Evolutionary conservation across 1,140 invertebrate species (phyloP), one percentile per base, ranked within the genome.

Genomic region (Rhagoletis zephyria): DNA sequence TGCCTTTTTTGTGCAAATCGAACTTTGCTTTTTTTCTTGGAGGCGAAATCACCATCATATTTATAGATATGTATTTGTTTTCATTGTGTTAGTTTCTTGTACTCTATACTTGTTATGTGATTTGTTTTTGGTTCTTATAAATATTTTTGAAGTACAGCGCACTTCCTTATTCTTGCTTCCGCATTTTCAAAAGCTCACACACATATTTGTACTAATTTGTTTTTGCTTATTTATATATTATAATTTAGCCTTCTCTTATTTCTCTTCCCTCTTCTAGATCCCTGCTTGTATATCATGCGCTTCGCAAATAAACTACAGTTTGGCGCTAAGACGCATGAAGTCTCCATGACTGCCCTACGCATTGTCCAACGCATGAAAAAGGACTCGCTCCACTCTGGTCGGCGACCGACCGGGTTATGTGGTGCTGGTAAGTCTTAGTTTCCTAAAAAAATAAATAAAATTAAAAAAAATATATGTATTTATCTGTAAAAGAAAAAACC

Each of bases 331-430:
- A 97, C 97, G 5, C 97, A 99, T 91, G 96, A 98, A 91, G 98
- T 99, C 3, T 97, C 97, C n/a, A 97, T 96, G 94, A 99, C 98
- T 2, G 98, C 98, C 0, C 94, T 98, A 60, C 94, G 98, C 87
- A 94, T 99, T 64, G 97, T 99, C 7, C 97, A 98, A 92, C 94
- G 99, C 90, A 99, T 99, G 99, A 99, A 99, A 93, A 95, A 97
- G 90, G 99, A 99, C 94, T 99, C 97, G 94, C 97, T 99, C 93
- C 97, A 99, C 91, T 98, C 97, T 4, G 99, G 99, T 40, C 94
- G 99, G 87, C 94, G 98, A 90, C 98, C 99, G 14, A 99, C 98
- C 1, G 99, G 98, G 51, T 94, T 99, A 51, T 99, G 98, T 94
- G 98, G 98, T 16, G 98, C 98, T 93, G 97, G 97, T 98, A 93